phyloP scores from a whole-genome alignment of 2,113 vertebrate genomes.

The Arvicanthis niloticus region DNA sequence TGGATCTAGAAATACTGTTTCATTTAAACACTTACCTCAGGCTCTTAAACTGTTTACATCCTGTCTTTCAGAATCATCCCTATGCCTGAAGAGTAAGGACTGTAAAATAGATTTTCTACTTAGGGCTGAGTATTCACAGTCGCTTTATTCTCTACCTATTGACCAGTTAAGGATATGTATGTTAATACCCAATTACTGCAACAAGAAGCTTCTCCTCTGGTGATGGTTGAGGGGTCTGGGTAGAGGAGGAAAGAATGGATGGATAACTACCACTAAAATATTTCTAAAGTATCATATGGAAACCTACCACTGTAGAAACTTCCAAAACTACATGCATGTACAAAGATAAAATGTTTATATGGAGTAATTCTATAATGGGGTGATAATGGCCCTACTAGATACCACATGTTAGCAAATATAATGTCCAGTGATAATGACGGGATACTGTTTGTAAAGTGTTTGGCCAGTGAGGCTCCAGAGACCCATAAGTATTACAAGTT shows the following conservation, averaged over 20 bases:
- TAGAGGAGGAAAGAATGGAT: neutral
- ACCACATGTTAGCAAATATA: neutral
- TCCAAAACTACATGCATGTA: neutral
- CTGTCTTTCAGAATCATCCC: neutral
- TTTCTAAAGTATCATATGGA: neutral
- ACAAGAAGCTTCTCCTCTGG: neutral
- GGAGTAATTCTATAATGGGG: neutral
- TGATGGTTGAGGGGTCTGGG: neutral
- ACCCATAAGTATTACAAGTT: neutral
- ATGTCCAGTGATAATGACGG: neutral
- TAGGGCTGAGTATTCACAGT: no score
- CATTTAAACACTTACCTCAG: neutral
- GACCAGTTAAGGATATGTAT: neutral
- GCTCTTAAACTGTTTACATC: neutral
- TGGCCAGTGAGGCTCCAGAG: neutral
- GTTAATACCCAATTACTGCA: neutral
- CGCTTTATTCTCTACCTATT: neutral
- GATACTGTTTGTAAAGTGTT: neutral
- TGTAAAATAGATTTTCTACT: neutral
- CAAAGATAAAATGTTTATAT: neutral
- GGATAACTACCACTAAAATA: neutral
- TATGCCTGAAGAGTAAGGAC: accelerated
- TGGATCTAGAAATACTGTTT: neutral
- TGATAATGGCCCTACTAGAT: neutral
- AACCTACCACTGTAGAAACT: neutral